A percentile compares a stretch with the other conserved stretches of the same genome.
Conservation (phyloP, 2,888 invertebrate species). For the Anorthoa munda region DNA sequence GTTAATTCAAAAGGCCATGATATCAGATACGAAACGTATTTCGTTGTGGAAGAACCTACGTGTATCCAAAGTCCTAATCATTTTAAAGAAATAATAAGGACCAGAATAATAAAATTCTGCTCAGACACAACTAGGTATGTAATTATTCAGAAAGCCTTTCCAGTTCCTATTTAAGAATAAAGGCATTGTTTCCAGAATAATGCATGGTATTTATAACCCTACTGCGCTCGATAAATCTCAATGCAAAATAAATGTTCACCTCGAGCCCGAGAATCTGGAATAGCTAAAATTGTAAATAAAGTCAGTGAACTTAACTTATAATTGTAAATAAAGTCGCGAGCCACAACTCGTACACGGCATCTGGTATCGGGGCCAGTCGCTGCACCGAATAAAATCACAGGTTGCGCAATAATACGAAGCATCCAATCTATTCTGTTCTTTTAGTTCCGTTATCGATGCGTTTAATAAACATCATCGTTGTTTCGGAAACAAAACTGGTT, state of each 20-base stretch:
- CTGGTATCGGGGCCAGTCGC: constrained; percentile 78
- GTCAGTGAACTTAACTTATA: constrained; percentile 76
- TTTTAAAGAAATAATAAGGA: neutral
- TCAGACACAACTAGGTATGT: neutral
- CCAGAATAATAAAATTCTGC: neutral
- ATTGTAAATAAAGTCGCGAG: constrained; percentile 76
- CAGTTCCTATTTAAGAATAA: constrained; percentile 1
- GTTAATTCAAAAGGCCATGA: neutral
- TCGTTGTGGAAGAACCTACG: neutral
- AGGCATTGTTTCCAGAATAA: constrained; percentile 12
- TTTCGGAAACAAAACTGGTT: constrained; percentile 76
- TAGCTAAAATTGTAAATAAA: constrained; percentile 72
- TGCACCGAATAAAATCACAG: constrained; percentile 81
- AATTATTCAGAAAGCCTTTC: constrained; percentile 15
- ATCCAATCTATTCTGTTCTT: constrained; percentile 78
- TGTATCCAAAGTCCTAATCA: neutral
- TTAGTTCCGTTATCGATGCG: constrained; percentile 81
- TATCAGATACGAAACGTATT: neutral
- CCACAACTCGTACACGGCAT: constrained; percentile 73
- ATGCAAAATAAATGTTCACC: constrained; percentile 47
- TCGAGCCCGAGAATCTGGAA: constrained; percentile 57
- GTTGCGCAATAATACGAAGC: constrained; percentile 82
- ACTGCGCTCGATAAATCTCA: constrained; percentile 39
- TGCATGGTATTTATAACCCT: constrained; percentile 36
- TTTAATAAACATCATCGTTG: constrained; percentile 78